Evolutionary conservation across 2,888 invertebrate genomes (phyloP).

Genomic region (Venustoraphidia nigricollis): DNA sequence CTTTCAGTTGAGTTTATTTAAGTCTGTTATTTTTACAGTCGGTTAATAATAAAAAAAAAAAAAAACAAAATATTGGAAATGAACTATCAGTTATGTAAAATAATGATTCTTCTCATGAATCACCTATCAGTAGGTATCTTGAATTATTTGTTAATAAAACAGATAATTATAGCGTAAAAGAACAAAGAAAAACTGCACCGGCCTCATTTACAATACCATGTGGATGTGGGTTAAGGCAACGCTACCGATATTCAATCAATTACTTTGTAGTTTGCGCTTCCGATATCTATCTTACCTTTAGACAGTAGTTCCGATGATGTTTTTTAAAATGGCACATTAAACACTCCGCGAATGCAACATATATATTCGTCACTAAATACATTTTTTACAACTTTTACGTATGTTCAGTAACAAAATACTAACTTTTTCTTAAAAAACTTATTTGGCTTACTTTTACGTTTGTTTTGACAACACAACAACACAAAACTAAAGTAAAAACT

Average conservation of each 20-base stretch:
- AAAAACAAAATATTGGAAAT: neutral
- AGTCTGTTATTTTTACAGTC: neutral
- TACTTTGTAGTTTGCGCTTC: slow-evolving; percentile 3
- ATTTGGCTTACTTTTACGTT: neutral
- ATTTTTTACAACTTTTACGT: slow-evolving; percentile 10
- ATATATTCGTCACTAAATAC: slow-evolving; percentile 25
- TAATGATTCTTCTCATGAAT: too few species aligned
- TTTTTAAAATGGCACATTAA: slow-evolving; percentile 25
- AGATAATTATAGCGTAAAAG: too few species aligned
- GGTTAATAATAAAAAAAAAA: neutral
- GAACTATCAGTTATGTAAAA: too few species aligned
- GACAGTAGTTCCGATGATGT: slow-evolving; percentile 21
- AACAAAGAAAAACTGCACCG: too few species aligned
- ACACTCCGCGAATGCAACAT: slow-evolving; percentile 24
- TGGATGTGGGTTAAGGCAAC: neutral
- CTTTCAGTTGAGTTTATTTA: neutral
- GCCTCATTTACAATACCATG: neutral
- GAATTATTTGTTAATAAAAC: too few species aligned
- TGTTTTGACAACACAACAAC: slow-evolving; percentile 3
- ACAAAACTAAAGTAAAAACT: neutral
- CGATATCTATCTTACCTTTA: slow-evolving; percentile 26
- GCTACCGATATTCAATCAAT: slow-evolving; percentile 1
- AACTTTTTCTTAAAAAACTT: slow-evolving; percentile 1
- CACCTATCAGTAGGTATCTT: too few species aligned
- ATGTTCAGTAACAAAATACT: neutral